Percentiles rank a stretch among this genome's conserved stretches.
phyloP scores from a whole-genome alignment of 2,113 vertebrate species.

The Hoplias malabaricus region DNA sequence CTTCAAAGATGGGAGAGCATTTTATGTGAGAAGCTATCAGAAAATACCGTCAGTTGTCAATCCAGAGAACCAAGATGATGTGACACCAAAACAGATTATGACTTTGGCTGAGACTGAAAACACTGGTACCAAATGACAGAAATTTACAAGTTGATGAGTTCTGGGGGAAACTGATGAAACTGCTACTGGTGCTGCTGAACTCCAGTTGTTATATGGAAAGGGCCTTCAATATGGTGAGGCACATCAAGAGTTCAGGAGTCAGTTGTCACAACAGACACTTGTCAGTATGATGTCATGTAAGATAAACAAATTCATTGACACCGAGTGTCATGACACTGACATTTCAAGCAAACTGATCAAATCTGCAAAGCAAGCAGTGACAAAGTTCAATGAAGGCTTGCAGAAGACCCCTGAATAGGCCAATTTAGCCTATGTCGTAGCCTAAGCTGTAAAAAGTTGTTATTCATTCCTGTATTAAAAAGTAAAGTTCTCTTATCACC shows the following conservation, averaged over 20 bases:
- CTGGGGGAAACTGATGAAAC: slow-evolving; percentile 30
- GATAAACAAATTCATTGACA: neutral
- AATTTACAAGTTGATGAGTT: slow-evolving; percentile 47
- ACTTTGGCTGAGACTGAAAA: slow-evolving; percentile 42
- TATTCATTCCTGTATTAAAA: neutral
- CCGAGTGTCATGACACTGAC: neutral
- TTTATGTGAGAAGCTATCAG: too few species aligned
- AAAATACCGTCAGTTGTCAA: slow-evolving; percentile 48
- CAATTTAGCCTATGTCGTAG: neutral
- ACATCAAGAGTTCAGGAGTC: neutral
- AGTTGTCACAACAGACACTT: neutral
- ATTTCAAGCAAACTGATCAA: neutral
- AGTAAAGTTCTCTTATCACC: neutral
- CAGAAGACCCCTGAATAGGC: neutral
- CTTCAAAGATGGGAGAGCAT: too few species aligned
- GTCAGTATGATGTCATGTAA: neutral
- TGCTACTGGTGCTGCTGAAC: neutral
- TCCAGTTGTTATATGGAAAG: neutral
- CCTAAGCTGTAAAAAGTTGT: neutral
- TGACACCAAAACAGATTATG: slow-evolving; percentile 40
- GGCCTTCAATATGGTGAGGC: neutral
- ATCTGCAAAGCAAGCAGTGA: neutral
- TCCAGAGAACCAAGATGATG: slow-evolving; percentile 46
- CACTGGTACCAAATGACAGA: slow-evolving; percentile 48
- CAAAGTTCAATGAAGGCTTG: neutral